Evolutionary conservation across 37 sponge, comb jelly and placozoan species (phyloP), one percentile per base, ranked within the genome.

Genomic region (Hormiphora californensis): DNA sequence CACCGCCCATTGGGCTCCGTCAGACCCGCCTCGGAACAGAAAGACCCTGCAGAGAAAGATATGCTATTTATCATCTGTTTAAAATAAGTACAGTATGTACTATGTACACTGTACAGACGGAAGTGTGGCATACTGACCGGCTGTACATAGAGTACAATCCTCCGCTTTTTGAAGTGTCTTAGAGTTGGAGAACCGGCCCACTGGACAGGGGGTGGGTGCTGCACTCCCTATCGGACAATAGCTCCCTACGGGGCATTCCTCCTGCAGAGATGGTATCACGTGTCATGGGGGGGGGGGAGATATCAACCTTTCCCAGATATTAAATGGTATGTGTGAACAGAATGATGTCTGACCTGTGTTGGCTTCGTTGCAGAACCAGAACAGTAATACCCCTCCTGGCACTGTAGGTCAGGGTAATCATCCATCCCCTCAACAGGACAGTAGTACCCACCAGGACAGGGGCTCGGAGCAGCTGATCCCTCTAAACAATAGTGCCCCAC

Each of bases 171-270:
- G 39, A 53, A 61, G 57, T 11, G 23, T 63, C 22, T 23, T n/a
- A 12, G 46, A 27, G 36, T 43, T 2, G 4, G 81, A 73, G 85
- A 73, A 88, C 9, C 57, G 51, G 36, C 89, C 89, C 21, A 39
- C 33, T 7, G 89, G 89, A 41, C 89, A 88, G 11, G 54, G 35
- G 41, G 43, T 46, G 49, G 54, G 85, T 25, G 51, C 59, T 40
- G 69, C 44, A 32, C 51, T 85, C 53, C 89, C 89, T 21, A 36
- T 38, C 39, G 36, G 54, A 43, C 89, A 88, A 39, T 86, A 88
- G 31, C 34, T 25, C 19, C 89, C 89, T 30, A 38, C 55, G 4
- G 89, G 89, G 59, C 89, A 88, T 0, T 5, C 33, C 7, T 28
- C 19, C 27, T 21, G 25, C 31, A n/a, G n/a, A n/a, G n/a, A n/a